phyloP scores from a whole-genome alignment of 2,888 invertebrate species.

The Taphrorychus bicolor region DNA sequence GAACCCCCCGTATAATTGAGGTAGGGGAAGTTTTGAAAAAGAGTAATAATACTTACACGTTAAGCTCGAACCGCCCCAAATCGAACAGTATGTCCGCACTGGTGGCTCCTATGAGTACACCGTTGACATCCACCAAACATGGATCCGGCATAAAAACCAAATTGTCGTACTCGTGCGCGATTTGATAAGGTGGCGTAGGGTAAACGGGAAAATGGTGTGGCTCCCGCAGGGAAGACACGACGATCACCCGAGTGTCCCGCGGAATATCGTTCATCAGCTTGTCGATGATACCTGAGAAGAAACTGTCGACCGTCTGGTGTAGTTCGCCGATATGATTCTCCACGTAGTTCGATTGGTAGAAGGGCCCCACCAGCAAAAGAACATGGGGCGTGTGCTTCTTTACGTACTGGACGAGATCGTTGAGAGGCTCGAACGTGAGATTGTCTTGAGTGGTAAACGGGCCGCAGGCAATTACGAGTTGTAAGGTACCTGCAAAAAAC shows the following conservation, averaged over 20 bases:
- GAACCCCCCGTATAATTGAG: too few species aligned
- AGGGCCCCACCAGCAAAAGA: conserved; percentile 84
- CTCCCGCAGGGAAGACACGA: conserved; percentile 81
- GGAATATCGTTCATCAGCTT: conserved; percentile 62
- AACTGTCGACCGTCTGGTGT: conserved; percentile 73
- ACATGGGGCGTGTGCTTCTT: conserved; percentile 76
- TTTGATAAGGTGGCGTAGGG: conserved; percentile 80
- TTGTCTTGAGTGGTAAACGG: conserved; percentile 84
- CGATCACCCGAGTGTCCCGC: conserved; percentile 55
- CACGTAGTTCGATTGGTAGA: conserved; percentile 71
- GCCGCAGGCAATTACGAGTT: conserved; percentile 79
- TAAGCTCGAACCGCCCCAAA: conserved; percentile 75
- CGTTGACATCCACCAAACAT: conserved; percentile 76
- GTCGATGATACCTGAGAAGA: conserved; percentile 76
- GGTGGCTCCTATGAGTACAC: conserved; percentile 79
- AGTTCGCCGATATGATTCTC: conserved; percentile 67
- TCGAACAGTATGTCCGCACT: conserved; percentile 86
- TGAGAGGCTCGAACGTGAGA: conserved; percentile 80
- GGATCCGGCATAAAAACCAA: conserved; percentile 82
- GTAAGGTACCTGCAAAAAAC: conserved; percentile 59
- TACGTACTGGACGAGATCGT: conserved; percentile 75
- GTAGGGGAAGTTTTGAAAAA: too few species aligned
- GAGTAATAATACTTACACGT: background rate
- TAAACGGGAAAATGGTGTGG: conserved; percentile 80
- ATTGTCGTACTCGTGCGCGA: conserved; percentile 66